Conservation (phyloP, 2,797 vertebrate genomes). For the Brotula barbata region DNA sequence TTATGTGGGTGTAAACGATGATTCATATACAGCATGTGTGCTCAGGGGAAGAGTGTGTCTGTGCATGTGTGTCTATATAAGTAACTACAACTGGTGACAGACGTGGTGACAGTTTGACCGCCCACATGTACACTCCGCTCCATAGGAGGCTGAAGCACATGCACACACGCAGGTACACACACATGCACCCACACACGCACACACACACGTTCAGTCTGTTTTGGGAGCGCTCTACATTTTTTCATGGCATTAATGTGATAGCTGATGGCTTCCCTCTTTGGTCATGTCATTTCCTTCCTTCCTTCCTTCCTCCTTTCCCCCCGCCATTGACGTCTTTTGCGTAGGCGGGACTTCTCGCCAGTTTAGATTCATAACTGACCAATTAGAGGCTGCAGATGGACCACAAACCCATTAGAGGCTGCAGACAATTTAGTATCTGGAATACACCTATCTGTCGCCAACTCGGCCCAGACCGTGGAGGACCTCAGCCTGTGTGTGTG, state of each 20-base stretch:
- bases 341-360: constrained; percentile 29
- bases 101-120: constrained; percentile 27
- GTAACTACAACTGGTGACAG: background rate
- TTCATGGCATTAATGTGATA: too few relatives aligned
- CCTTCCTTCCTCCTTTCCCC: too few relatives aligned
- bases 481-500: background rate
- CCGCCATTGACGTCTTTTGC: too few relatives aligned
- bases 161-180: too few relatives aligned
- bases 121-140: constrained; percentile 4
- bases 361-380: constrained; percentile 28
- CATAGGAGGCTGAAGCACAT: too few relatives aligned
- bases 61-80: background rate
- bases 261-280: too few relatives aligned
- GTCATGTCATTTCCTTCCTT: too few relatives aligned
- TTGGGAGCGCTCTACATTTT: too few relatives aligned
- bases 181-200: too few relatives aligned
- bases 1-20: constrained; percentile 16
- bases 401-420: constrained; percentile 17
- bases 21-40: constrained; percentile 22
- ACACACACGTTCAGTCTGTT: too few relatives aligned
- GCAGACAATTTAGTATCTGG: constrained; percentile 1
- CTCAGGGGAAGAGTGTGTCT: too few relatives aligned
- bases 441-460: constrained; percentile 18
- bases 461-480: constrained; percentile 4
- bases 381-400: constrained; percentile 23